These are phyloP conservation scores for Sminthopsis crassicaudata DNA, from an alignment of 2,113 vertebrate species.

Conservation along the genomic window DNA sequence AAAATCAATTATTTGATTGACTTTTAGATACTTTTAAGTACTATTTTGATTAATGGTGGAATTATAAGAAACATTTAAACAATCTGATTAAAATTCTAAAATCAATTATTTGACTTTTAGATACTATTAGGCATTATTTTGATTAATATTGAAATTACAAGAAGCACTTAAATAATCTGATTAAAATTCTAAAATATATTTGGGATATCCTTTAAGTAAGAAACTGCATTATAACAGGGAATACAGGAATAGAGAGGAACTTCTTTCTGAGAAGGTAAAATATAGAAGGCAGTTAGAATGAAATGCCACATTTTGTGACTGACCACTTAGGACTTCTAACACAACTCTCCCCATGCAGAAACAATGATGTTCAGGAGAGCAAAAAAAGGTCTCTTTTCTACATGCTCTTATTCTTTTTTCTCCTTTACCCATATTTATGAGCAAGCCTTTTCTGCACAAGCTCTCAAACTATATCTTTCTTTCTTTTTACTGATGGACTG, in stretches of 20 bases:
- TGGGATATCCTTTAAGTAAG: conserved; percentile 6
- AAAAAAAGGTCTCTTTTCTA: fast-evolving
- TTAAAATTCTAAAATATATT: conserved; percentile 12
- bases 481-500: background rate
- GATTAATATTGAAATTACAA: background rate
- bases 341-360: fast-evolving
- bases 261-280: conserved; percentile 16
- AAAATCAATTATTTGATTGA: conserved; percentile 1
- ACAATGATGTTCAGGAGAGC: fast-evolving
- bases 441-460: background rate
- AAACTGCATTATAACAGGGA: background rate
- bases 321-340: fast-evolving
- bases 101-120: conserved; percentile 1
- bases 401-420: background rate
- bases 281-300: background rate
- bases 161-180: background rate
- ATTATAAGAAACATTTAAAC: background rate
- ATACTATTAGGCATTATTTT: background rate
- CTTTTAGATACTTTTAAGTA: background rate
- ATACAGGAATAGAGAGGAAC: background rate
- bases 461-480: background rate
- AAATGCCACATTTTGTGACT: fast-evolving
- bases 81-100: background rate
- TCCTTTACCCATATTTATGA: background rate
- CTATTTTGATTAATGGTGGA: background rate